Evolutionary conservation across 2,888 invertebrate genomes (phyloP).

Genomic region (Rhyacophila evoluta): DNA sequence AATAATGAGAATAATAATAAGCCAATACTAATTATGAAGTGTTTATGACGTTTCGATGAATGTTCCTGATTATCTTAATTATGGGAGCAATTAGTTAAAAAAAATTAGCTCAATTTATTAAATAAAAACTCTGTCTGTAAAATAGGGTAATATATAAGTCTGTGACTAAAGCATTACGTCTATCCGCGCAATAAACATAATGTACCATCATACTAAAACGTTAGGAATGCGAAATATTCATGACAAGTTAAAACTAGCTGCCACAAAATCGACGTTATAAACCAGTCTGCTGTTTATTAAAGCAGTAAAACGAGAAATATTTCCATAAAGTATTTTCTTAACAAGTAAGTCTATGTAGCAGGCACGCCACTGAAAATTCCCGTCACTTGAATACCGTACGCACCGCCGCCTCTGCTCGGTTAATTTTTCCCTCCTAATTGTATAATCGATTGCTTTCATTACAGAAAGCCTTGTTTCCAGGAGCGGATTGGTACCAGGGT

Average conservation of each 20-base stretch:
- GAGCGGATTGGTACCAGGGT: not conserved
- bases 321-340: constrained; percentile 22
- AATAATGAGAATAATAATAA: too few relatives aligned
- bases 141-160: too few relatives aligned
- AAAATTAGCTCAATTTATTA: too few relatives aligned
- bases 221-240: not conserved
- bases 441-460: constrained; percentile 27
- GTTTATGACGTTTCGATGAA: too few relatives aligned
- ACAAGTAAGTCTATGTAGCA: not conserved
- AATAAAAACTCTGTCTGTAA: too few relatives aligned
- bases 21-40: too few relatives aligned
- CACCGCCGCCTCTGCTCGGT: constrained; percentile 16
- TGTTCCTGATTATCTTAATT: too few relatives aligned
- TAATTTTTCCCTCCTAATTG: constrained; percentile 26
- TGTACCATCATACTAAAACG: not conserved
- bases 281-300: constrained; percentile 9
- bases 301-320: not conserved
- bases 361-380: not conserved
- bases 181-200: not conserved
- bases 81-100: too few relatives aligned
- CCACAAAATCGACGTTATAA: constrained; percentile 15
- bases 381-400: not conserved
- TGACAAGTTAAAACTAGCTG: not conserved
- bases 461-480: not conserved
- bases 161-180: too few relatives aligned